These are phyloP conservation scores for Tyria jacobaeae DNA, from an alignment of 2,888 invertebrate species.

Conservation along the genomic window DNA sequence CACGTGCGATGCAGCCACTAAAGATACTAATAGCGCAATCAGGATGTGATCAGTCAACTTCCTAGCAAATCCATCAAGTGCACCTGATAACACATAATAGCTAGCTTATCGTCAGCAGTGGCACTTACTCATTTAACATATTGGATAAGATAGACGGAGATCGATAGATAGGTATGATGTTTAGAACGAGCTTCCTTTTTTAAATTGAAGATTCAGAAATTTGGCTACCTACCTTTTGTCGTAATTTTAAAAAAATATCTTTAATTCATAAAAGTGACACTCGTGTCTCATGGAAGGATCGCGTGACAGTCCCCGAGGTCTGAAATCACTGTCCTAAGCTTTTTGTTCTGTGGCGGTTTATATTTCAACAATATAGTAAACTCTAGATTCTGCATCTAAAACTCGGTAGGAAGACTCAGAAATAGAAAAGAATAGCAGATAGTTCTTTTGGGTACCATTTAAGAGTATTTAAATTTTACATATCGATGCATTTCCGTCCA, in stretches of 20 bases:
- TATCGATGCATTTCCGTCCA: slow-evolving; percentile 11
- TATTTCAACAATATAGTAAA: no score
- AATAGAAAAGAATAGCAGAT: not conserved
- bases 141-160: slow-evolving; percentile 16
- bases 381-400: no score
- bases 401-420: no score
- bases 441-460: not conserved
- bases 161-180: not conserved
- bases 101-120: slow-evolving; percentile 24
- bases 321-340: no score
- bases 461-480: no score
- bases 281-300: no score
- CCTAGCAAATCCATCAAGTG: slow-evolving; percentile 52
- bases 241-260: no score
- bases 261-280: no score
- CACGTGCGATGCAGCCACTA: slow-evolving; percentile 9
- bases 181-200: not conserved
- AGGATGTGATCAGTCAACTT: slow-evolving; percentile 57
- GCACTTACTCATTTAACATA: slow-evolving; percentile 9
- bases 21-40: slow-evolving; percentile 33
- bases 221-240: not conserved
- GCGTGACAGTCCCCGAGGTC: no score
- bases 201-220: not conserved
- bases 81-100: slow-evolving; percentile 50
- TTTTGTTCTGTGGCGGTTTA: no score